phyloP scores from a whole-genome alignment of 2,113 vertebrate species.

The Planiliza haematocheilus region DNA sequence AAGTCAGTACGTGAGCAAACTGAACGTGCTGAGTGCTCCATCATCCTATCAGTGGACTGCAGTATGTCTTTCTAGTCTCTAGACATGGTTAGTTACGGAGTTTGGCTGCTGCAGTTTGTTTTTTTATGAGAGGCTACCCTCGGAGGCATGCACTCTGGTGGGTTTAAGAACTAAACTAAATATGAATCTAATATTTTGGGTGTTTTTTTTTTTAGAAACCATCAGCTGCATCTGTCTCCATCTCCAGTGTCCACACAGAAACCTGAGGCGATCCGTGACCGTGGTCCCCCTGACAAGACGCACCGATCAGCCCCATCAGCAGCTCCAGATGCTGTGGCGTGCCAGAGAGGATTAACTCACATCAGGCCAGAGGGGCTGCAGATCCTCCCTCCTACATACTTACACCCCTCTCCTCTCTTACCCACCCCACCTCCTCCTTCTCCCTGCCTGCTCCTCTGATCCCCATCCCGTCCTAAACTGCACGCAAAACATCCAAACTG shows the following conservation, averaged over 20 bases:
- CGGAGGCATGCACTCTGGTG: too few relatives aligned
- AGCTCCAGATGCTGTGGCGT: constrained; percentile 58
- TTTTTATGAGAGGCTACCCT: too few relatives aligned
- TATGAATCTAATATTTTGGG: too few relatives aligned
- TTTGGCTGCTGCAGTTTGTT: too few relatives aligned
- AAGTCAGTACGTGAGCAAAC: too few relatives aligned
- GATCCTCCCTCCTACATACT: constrained; percentile 47
- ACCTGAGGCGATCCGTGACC: constrained; percentile 21
- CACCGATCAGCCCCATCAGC: constrained; percentile 50
- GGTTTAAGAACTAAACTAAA: too few relatives aligned
- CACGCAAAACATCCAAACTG: background rate
- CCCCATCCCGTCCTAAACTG: constrained; percentile 14
- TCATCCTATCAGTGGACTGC: too few relatives aligned
- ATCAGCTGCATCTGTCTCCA: background rate
- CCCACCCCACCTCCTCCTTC: constrained; percentile 3
- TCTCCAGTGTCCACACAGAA: constrained; percentile 22
- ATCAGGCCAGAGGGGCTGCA: constrained; percentile 57
- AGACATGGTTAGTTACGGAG: too few relatives aligned
- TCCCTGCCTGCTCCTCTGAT: constrained; percentile 29
- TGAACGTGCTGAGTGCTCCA: too few relatives aligned
- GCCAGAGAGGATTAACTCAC: constrained; percentile 71
- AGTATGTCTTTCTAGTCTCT: too few relatives aligned
- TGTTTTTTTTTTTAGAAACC: too few relatives aligned
- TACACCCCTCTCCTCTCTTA: constrained; percentile 29
- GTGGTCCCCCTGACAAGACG: constrained; percentile 18